phyloP scores from a whole-genome alignment of 2,888 invertebrate species.

The Agriopis marginaria region DNA sequence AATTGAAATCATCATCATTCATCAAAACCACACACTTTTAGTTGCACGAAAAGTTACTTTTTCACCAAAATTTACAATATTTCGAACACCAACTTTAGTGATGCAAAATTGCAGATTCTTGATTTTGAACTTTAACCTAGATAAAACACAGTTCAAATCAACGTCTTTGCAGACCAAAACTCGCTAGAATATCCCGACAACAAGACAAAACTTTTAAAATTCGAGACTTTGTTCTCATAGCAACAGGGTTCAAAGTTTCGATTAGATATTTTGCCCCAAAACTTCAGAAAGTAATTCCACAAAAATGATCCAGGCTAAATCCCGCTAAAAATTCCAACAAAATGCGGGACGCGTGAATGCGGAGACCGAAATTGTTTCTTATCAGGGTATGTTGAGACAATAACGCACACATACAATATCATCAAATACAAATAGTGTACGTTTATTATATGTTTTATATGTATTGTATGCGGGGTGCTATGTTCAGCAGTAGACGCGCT shows the following conservation, averaged over 20 bases:
- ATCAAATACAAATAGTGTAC: background rate
- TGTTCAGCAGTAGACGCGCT: too few relatives aligned
- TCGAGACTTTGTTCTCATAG: conserved; percentile 15
- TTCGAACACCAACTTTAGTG: background rate
- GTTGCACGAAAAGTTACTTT: background rate
- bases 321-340: conserved; percentile 43
- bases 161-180: conserved; percentile 3
- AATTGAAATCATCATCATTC: background rate
- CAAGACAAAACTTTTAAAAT: conserved; percentile 4
- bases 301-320: conserved; percentile 40
- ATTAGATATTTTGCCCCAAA: conserved; percentile 11
- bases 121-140: background rate
- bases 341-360: conserved; percentile 47
- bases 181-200: conserved; percentile 18
- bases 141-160: background rate
- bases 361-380: conserved; percentile 50
- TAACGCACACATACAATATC: conserved; percentile 25
- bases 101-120: background rate
- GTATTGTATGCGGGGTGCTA: too few relatives aligned
- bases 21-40: background rate
- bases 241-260: conserved; percentile 13
- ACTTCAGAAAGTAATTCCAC: conserved; percentile 38
- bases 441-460: too few relatives aligned
- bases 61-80: background rate
- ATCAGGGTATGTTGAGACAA: conserved; percentile 40